Evolutionary conservation across 2,113 vertebrate species (phyloP).

Genomic region (Speoplatyrhinus poulsoni): DNA sequence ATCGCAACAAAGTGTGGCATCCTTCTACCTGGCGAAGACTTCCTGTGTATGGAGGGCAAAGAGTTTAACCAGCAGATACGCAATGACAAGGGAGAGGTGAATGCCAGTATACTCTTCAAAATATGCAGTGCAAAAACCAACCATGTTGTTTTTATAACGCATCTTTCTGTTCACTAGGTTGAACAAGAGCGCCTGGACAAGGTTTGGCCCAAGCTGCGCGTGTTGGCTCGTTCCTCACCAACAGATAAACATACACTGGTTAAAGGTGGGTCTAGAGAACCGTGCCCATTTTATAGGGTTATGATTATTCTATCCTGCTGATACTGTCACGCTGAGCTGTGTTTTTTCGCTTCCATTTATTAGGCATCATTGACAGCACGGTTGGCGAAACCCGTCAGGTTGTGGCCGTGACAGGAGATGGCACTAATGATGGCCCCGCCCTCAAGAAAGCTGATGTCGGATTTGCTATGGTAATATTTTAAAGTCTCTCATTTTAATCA

Average conservation of each 20-base stretch:
- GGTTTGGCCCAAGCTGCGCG: conserved; percentile 93
- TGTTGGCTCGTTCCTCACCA: conserved; percentile 92
- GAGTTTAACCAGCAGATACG: conserved; percentile 96
- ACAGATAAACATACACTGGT: conserved; percentile 97
- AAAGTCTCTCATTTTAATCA: not conserved
- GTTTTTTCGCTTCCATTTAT: conserved; percentile 21
- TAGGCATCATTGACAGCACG: conserved; percentile 98
- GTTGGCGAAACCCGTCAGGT: conserved; percentile 90
- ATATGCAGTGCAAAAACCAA: not conserved
- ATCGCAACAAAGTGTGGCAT: conserved; percentile 97
- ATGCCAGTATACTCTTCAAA: conserved; percentile 1
- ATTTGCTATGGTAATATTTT: conserved; percentile 91
- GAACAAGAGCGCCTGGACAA: conserved; percentile 97
- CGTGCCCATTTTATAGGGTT: not conserved
- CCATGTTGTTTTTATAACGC: not conserved
- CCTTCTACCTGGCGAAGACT: conserved; percentile 87
- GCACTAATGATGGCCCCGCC: conserved; percentile 95
- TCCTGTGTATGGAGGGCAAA: conserved; percentile 94
- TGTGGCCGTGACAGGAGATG: conserved; percentile 95
- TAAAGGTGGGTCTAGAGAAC: conserved; percentile 82
- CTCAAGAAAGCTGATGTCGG: conserved; percentile 97
- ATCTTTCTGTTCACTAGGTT: conserved; percentile 75
- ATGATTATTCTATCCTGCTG: not conserved
- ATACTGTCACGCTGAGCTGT: not conserved
- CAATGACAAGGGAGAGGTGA: conserved; percentile 95